phyloP scores from a whole-genome alignment of 2,888 invertebrate species.

The Parnassius glacialis region DNA sequence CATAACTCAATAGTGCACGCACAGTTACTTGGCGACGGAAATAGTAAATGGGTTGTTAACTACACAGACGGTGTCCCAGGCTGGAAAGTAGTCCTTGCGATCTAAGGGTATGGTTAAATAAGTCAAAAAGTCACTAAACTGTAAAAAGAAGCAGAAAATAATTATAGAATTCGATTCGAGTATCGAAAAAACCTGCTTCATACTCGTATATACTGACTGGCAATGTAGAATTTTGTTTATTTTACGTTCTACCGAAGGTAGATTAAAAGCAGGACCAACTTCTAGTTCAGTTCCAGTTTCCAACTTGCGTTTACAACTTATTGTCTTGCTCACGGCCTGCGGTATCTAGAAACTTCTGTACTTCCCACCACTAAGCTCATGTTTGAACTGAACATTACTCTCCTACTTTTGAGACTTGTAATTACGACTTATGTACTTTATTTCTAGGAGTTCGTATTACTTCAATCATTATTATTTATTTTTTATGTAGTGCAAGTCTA shows the following conservation, averaged over 20 bases:
- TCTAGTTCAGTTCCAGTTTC: slow-evolving; percentile 12
- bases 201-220: no score
- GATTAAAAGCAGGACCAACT: slow-evolving; percentile 22
- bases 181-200: no score
- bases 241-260: slow-evolving; percentile 13
- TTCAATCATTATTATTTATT: not conserved
- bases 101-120: no score
- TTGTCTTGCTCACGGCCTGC: slow-evolving; percentile 12
- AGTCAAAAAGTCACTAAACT: no score
- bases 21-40: no score
- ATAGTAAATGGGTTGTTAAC: no score
- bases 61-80: no score
- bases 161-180: no score
- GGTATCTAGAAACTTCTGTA: slow-evolving; percentile 14
- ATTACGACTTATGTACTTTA: not conserved
- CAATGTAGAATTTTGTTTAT: not conserved
- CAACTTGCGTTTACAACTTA: slow-evolving; percentile 23
- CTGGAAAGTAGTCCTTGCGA: no score
- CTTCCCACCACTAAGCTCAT: slow-evolving; percentile 4
- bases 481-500: not conserved
- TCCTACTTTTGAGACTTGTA: slow-evolving; percentile 7
- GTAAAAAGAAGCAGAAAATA: no score
- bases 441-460: not conserved
- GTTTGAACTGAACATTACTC: slow-evolving; percentile 13
- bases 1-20: no score